Conservation (phyloP, 2,888 invertebrate species). For the Cheiracanthium punctorium region DNA sequence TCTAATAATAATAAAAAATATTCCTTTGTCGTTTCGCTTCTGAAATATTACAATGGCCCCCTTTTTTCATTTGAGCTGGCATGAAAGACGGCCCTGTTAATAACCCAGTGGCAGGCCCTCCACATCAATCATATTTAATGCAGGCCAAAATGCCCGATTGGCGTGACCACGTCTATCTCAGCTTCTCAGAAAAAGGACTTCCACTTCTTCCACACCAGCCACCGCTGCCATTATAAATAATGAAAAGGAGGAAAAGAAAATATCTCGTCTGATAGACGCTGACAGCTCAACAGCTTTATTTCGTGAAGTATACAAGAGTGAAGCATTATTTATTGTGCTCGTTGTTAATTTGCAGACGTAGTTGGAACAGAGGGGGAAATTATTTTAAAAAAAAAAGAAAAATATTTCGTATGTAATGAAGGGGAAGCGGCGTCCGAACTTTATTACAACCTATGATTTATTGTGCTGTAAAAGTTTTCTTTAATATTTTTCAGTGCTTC, state of each 20-base stretch:
- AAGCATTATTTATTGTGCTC: constrained; percentile 57
- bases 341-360: constrained; percentile 56
- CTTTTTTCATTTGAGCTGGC: constrained; percentile 12
- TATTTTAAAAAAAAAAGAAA: not conserved
- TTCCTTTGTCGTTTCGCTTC: constrained; percentile 17
- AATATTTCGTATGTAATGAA: not conserved
- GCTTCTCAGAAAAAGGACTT: constrained; percentile 13
- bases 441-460: constrained; percentile 50
- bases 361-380: not conserved
- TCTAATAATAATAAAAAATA: no score
- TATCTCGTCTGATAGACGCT: constrained; percentile 63
- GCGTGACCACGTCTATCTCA: constrained; percentile 66
- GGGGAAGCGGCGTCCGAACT: constrained; percentile 18
- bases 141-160: constrained; percentile 64
- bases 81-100: constrained; percentile 65
- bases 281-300: constrained; percentile 66
- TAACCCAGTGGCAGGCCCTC: constrained; percentile 65
- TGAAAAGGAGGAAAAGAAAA: constrained; percentile 57
- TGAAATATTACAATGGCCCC: constrained; percentile 44
- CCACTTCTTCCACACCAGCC: constrained; percentile 7
- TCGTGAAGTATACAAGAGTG: constrained; percentile 15
- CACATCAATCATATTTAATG: constrained; percentile 69
- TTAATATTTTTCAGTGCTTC: constrained; percentile 18
- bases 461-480: constrained; percentile 32
- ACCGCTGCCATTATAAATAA: constrained; percentile 63